Evolutionary conservation across 2,797 vertebrate species (phyloP).

Genomic region (Euphonia xanthogaster): DNA sequence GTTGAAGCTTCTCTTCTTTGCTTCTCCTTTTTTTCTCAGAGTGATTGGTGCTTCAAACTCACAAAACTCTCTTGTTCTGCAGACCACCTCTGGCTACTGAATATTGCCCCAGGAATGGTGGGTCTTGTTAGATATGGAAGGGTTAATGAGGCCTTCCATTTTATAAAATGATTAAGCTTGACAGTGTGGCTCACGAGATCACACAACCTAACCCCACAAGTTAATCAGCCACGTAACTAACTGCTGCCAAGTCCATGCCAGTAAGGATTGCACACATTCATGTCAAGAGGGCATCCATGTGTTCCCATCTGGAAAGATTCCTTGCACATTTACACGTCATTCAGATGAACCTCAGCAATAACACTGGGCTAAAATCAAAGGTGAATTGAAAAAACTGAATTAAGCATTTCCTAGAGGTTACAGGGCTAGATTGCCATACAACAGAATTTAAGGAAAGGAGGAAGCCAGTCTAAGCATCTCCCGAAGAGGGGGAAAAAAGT

Average conservation of each 20-base stretch:
- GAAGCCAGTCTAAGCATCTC: not conserved
- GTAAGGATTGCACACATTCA: not conserved
- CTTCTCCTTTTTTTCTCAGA: not conserved
- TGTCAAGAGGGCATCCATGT: not conserved
- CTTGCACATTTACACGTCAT: not conserved
- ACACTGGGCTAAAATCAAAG: not conserved
- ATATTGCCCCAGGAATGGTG: not conserved
- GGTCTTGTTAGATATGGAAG: not conserved
- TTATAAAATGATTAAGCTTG: not conserved
- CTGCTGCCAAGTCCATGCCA: not conserved
- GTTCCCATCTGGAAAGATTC: not conserved
- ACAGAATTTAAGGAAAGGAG: not conserved
- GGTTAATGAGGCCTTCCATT: not conserved
- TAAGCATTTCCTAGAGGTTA: not conserved
- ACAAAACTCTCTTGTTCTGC: not conserved
- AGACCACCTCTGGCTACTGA: not conserved
- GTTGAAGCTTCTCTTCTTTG: not conserved
- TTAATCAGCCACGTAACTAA: not conserved
- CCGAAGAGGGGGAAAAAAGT: not conserved
- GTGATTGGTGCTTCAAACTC: not conserved
- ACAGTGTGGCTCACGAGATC: not conserved
- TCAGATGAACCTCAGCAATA: not conserved
- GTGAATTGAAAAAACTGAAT: not conserved
- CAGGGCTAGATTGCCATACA: not conserved
- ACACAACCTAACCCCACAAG: not conserved